These are phyloP conservation scores for Linepithema humile DNA, from an alignment of 1,140 invertebrate species.

Conservation along the genomic window DNA sequence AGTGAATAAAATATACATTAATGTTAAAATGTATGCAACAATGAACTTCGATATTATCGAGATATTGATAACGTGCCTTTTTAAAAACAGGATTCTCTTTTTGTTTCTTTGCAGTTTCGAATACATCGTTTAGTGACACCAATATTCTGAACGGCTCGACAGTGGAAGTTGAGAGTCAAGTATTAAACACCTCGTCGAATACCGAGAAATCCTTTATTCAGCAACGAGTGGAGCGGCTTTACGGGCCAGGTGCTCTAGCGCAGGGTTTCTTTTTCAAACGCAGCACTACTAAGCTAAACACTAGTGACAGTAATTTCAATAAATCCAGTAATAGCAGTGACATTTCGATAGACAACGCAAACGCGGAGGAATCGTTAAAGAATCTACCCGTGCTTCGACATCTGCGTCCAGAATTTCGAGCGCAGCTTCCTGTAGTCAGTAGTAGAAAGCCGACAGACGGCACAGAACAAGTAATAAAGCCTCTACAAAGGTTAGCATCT, in stretches of 20 bases:
- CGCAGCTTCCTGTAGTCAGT: slow-evolving; percentile 90
- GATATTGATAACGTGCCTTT: no score
- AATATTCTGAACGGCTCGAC: slow-evolving; percentile 77
- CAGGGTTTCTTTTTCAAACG: slow-evolving; percentile 91
- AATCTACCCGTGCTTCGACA: slow-evolving; percentile 91
- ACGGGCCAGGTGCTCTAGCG: slow-evolving; percentile 93
- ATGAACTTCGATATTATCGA: no score
- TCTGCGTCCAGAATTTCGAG: slow-evolving; percentile 92
- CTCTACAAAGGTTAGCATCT: slow-evolving; percentile 77
- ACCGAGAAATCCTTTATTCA: slow-evolving; percentile 93
- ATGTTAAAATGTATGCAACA: no score
- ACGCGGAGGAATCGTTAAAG: slow-evolving; percentile 80
- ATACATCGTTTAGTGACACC: slow-evolving; percentile 72
- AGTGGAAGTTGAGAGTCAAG: slow-evolving; percentile 64
- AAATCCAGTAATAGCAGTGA: slow-evolving; percentile 82
- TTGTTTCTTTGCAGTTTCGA: slow-evolving; percentile 71
- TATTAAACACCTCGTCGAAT: slow-evolving; percentile 78
- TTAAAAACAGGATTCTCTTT: no score
- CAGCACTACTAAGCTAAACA: slow-evolving; percentile 78
- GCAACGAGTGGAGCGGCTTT: slow-evolving; percentile 93
- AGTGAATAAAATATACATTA: no score
- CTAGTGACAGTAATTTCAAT: slow-evolving; percentile 79
- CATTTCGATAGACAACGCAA: slow-evolving; percentile 76
- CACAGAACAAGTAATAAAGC: slow-evolving; percentile 81
- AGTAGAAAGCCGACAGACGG: slow-evolving; percentile 85